Conservation (phyloP, 2,888 invertebrate species). For the Sinohyriopsis cumingii region DNA sequence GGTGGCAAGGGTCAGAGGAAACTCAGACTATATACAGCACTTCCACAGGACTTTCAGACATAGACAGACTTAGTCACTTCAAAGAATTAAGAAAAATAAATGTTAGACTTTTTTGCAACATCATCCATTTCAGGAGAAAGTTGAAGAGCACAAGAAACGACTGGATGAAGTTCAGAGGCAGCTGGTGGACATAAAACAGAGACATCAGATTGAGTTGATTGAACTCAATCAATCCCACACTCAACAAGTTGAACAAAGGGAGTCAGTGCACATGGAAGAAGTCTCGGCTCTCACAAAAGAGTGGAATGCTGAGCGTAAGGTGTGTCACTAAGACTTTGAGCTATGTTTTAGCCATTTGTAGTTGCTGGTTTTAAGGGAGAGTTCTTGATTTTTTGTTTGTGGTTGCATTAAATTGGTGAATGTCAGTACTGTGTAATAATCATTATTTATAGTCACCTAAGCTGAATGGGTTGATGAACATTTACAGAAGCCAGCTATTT, state of each 20-base stretch:
- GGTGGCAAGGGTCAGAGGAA: too few species aligned
- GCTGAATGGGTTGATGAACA: too few species aligned
- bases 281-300: slow-evolving; percentile 53
- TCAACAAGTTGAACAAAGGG: slow-evolving; percentile 36
- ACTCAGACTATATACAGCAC: neutral
- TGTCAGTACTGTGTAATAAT: too few species aligned
- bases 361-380: too few species aligned
- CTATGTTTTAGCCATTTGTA: too few species aligned
- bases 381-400: too few species aligned
- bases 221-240: slow-evolving; percentile 41
- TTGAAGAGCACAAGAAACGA: slow-evolving; percentile 39
- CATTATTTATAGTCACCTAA: too few species aligned
- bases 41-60: neutral
- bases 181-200: slow-evolving; percentile 43
- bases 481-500: too few species aligned
- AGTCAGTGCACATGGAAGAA: slow-evolving; percentile 51
- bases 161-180: slow-evolving; percentile 44
- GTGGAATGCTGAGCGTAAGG: slow-evolving; percentile 61
- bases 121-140: slow-evolving; percentile 43
- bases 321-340: slow-evolving; percentile 12
- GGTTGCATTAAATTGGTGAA: too few species aligned
- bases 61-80: neutral
- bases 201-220: slow-evolving; percentile 52
- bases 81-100: neutral
- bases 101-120: neutral